Percentiles rank a stretch among this genome's conserved stretches.
phyloP scores from a whole-genome alignment of 2,113 vertebrate species.

The Myrmecophaga tridactyla region DNA sequence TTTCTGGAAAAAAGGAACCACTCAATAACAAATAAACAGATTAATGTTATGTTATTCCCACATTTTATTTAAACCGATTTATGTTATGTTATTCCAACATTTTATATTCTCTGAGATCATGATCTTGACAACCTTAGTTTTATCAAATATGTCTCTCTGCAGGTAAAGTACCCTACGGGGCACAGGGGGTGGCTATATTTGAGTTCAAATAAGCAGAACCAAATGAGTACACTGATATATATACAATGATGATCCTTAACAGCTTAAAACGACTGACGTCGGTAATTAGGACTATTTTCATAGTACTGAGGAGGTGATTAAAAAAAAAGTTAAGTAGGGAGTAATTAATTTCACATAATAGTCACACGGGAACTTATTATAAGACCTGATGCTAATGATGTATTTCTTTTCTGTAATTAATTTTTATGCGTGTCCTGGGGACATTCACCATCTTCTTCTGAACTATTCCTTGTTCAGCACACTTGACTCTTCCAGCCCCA shows the following conservation, averaged over 20 bases:
- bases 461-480: constrained; percentile 61
- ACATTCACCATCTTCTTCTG: constrained; percentile 63
- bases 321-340: constrained; percentile 78
- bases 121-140: background rate
- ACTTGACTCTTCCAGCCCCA: background rate
- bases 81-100: background rate
- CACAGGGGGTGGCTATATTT: background rate
- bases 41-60: background rate
- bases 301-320: constrained; percentile 74
- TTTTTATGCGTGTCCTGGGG: constrained; percentile 75
- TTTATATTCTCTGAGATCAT: background rate
- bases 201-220: background rate
- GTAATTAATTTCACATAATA: constrained; percentile 86
- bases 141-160: background rate
- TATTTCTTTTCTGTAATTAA: constrained; percentile 84
- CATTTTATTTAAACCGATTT: background rate
- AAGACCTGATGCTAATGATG: constrained; percentile 78
- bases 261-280: constrained; percentile 62
- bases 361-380: constrained; percentile 83
- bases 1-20: background rate
- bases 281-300: constrained; percentile 78
- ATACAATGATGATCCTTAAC: constrained; percentile 58
- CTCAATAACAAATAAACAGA: background rate
- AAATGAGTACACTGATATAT: background rate
- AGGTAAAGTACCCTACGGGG: background rate